phyloP scores from a whole-genome alignment of 2,888 invertebrate species.

The Drosophila merina region DNA sequence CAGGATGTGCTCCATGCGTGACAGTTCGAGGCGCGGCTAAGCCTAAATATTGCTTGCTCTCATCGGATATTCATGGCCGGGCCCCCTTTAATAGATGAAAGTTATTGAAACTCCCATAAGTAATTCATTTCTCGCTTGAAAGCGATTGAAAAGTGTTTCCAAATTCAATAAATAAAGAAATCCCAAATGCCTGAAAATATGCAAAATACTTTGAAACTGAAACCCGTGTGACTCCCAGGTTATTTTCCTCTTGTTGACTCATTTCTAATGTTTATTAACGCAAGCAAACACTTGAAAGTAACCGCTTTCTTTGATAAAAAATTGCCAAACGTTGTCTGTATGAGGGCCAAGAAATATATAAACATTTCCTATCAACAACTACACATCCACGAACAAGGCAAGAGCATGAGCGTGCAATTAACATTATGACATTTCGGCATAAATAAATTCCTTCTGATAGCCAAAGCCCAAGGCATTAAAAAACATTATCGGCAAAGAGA shows the following conservation, averaged over 20 bases:
- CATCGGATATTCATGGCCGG: conserved; percentile 46
- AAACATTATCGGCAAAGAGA: conserved; percentile 10
- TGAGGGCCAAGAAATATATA: conserved; percentile 17
- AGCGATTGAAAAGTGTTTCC: background rate
- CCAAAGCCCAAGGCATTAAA: conserved; percentile 7
- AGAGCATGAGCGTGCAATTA: conserved; percentile 26
- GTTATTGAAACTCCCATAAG: conserved; percentile 16
- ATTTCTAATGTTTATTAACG: conserved; percentile 4
- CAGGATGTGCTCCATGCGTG: conserved; percentile 28
- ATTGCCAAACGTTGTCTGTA: conserved; percentile 13
- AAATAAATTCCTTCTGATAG: conserved; percentile 31
- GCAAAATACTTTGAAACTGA: conserved; percentile 21
- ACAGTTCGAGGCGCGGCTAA: conserved; percentile 45
- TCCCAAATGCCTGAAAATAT: conserved; percentile 31
- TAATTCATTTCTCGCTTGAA: conserved; percentile 13
- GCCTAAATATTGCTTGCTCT: conserved; percentile 46
- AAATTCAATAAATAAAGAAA: background rate
- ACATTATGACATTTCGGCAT: conserved; percentile 36
- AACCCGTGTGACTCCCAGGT: background rate
- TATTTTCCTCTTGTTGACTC: conserved; percentile 47
- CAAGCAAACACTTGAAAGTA: conserved; percentile 31
- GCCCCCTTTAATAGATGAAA: conserved; percentile 18
- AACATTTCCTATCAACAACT: conserved; percentile 34
- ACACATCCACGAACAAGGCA: conserved; percentile 8
- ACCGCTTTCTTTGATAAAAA: conserved; percentile 42